A percentile compares a stretch with the other conserved stretches of the same genome.
Evolutionary conservation across 2,888 invertebrate species (phyloP).

Genomic region (Netelia melanura): DNA sequence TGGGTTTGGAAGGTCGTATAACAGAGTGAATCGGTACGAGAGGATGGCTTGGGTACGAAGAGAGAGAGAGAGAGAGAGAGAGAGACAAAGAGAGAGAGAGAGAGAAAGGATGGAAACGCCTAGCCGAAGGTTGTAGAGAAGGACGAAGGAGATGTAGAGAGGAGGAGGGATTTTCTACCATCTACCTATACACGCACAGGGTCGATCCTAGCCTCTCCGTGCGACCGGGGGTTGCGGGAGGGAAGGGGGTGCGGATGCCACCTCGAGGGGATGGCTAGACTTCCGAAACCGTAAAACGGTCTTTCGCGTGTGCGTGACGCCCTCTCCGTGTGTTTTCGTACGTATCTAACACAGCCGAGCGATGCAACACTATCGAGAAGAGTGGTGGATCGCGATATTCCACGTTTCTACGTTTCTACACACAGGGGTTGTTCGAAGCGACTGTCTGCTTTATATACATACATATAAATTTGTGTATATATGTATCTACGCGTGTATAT

Average conservation of each 20-base stretch:
- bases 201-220: not conserved
- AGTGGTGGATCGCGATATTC: not conserved
- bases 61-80: constrained; percentile 66
- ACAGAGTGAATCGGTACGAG: constrained; percentile 70
- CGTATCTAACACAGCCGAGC: not conserved
- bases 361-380: constrained; percentile 32
- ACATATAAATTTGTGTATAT: not conserved
- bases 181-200: not conserved
- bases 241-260: constrained; percentile 72
- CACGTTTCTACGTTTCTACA: not conserved
- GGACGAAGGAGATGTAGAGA: constrained; percentile 38
- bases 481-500: not conserved
- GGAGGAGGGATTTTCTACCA: constrained; percentile 31
- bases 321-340: constrained; percentile 54
- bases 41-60: constrained; percentile 68
- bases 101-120: not conserved
- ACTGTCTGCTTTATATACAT: not conserved
- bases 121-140: constrained; percentile 53
- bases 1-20: constrained; percentile 80
- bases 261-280: constrained; percentile 80
- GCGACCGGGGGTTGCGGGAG: constrained; percentile 33
- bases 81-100: too few relatives aligned
- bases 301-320: constrained; percentile 76
- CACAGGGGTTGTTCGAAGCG: not conserved
- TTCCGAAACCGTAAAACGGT: constrained; percentile 82